A percentile compares a stretch with the other conserved stretches of the same genome.
Conservation (phyloP, 2,797 vertebrate genomes). For the Otolemur crassicaudatus region DNA sequence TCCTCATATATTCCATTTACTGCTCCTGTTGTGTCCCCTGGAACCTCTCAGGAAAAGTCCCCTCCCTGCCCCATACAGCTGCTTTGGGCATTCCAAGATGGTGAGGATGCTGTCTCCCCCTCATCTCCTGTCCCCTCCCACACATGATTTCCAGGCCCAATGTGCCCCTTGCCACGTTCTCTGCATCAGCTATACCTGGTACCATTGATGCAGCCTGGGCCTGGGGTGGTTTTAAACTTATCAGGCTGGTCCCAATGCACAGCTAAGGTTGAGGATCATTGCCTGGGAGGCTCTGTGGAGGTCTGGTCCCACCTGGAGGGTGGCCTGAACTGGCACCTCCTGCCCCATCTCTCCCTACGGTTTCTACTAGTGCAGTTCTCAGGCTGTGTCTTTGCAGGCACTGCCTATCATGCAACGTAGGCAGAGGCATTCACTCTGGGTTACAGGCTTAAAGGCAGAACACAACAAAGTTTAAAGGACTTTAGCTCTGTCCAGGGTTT, state of each 20-base stretch:
- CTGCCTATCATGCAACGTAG: neutral
- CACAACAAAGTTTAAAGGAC: neutral
- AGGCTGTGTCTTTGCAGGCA: no score
- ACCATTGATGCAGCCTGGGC: neutral
- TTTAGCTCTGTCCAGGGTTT: neutral
- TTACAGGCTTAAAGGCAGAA: neutral
- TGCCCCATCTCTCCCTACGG: fast-evolving
- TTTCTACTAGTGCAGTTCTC: neutral
- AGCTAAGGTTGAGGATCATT: neutral
- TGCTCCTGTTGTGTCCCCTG: neutral
- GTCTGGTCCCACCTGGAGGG: neutral
- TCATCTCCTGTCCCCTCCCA: neutral
- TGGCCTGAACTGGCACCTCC: neutral
- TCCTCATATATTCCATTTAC: neutral
- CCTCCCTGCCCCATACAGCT: neutral
- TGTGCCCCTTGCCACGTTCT: neutral
- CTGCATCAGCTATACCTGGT: neutral
- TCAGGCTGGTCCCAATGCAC: neutral
- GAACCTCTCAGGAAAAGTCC: neutral
- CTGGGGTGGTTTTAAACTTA: neutral
- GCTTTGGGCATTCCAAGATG: neutral
- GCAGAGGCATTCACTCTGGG: neutral
- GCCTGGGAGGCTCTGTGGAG: neutral
- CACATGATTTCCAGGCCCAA: neutral
- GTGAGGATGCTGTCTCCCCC: no score